A percentile compares a stretch with the other conserved stretches of the same genome.
These are phyloP conservation scores for Sebastolobus altivelis DNA, from an alignment of 2,797 vertebrate species.

Conservation along the genomic window DNA sequence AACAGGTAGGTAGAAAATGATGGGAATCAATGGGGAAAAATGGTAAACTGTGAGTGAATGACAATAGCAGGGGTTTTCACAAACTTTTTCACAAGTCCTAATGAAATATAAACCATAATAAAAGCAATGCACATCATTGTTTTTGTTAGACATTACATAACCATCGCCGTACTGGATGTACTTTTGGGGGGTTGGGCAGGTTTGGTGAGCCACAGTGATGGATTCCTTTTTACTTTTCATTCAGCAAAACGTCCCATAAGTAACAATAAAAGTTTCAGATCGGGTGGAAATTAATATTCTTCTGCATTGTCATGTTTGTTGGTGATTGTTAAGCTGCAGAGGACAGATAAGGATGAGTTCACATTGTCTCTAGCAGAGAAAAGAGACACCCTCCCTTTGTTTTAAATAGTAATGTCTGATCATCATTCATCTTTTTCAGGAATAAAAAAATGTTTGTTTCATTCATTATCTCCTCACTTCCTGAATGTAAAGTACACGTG, in stretches of 20 bases:
- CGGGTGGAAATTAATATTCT: neutral
- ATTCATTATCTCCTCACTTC: neutral
- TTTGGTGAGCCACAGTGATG: neutral
- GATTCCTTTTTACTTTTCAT: neutral
- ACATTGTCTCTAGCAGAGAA: neutral
- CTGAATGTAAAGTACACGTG: neutral
- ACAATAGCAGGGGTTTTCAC: neutral
- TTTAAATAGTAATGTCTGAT: neutral
- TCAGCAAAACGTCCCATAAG: neutral
- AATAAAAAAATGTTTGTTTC: neutral
- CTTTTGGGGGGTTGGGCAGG: slow-evolving; percentile 33
- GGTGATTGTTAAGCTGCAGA: neutral
- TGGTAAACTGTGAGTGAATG: no score
- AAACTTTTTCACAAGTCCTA: neutral
- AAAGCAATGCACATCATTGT: neutral
- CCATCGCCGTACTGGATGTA: slow-evolving; percentile 33
- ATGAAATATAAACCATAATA: neutral
- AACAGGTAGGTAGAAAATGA: slow-evolving; percentile 77
- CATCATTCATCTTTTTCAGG: neutral
- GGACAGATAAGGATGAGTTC: neutral
- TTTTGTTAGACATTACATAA: slow-evolving; percentile 37
- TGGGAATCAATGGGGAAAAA: neutral
- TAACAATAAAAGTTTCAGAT: neutral
- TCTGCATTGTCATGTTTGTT: neutral
- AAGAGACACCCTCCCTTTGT: neutral